A percentile compares a stretch with the other conserved stretches of the same genome.
Evolutionary conservation across 37 sponge, comb jelly and placozoan species (phyloP).

Genomic region (Spongilla lacustris): DNA sequence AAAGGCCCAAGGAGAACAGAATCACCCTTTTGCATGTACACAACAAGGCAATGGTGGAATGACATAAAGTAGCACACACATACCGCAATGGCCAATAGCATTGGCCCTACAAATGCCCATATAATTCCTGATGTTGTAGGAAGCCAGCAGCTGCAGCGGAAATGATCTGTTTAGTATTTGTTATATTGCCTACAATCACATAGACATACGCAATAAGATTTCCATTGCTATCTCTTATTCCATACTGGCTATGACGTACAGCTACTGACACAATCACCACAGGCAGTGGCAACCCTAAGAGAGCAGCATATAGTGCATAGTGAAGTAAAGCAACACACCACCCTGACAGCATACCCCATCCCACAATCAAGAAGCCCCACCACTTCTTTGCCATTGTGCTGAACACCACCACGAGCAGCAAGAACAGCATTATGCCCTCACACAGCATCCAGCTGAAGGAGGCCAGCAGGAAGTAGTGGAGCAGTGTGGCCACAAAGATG

Average conservation of each 20-base stretch:
- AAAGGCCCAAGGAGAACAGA: not conserved
- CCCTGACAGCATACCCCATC: conserved; percentile 36
- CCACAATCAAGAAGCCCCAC: conserved; percentile 52
- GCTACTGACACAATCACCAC: conserved; percentile 59
- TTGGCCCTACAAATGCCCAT: conserved; percentile 70
- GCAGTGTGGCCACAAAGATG: conserved; percentile 5
- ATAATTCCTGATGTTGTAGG: conserved; percentile 45
- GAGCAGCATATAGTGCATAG: not conserved
- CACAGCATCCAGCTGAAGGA: conserved; percentile 54
- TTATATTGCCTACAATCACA: too few species aligned
- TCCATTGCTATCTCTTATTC: conserved; percentile 16
- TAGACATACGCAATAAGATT: not conserved
- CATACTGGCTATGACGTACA: conserved; percentile 31
- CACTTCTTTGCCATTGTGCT: conserved; percentile 19
- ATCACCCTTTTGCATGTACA: too few species aligned
- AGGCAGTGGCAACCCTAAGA: conserved; percentile 40
- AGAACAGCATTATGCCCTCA: conserved; percentile 46
- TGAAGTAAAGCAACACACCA: too few species aligned
- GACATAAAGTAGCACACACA: not conserved
- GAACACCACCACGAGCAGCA: conserved; percentile 60
- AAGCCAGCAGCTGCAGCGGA: conserved; percentile 73
- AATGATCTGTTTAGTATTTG: too few species aligned
- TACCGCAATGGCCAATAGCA: conserved; percentile 50
- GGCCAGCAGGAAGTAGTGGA: conserved; percentile 33
- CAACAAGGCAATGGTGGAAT: too few species aligned